Evolutionary conservation across 2,113 vertebrate species (phyloP), one percentile per base, ranked within the genome.

Genomic region (Vimba vimba): DNA sequence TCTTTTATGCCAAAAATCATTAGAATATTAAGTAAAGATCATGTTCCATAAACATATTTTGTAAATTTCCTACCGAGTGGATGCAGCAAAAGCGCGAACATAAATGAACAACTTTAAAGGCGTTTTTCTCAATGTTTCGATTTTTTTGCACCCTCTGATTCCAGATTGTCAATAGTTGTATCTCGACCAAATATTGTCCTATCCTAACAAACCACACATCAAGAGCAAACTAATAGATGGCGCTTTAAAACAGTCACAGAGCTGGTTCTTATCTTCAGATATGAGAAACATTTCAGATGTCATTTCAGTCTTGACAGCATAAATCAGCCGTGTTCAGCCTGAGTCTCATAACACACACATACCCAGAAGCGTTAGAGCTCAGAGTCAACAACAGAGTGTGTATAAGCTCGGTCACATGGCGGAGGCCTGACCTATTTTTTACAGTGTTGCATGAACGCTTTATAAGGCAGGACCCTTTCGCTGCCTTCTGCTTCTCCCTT

Each of bases 361-460:
- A 57, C 13, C 36, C 52, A 52, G 36, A 80, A 64, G 57, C 82
- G 6, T 45, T 75, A 64, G 75, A 8, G n/a, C 76, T 23, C 33
- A 62, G 23, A 69, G 62, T 64, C 68, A 78, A 21, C 33, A 87
- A 59, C 75, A 43, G 39, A 7, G 75, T 39, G 30, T 66, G 77
- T 60, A 45, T 15, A 13, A 50, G 52, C 47, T 68, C 15, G 23
- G 64, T n/a, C 74, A 45, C 87, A 86, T 79, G 50, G 17, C 86
- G 33, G 23, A 86, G 57, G 21, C 71, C 33, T 88, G 85, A 84
- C 87, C 85, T 84, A 79, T 74, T 88, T 88, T 80, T 88, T 13
- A 33, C 43, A 15, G 23, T 39, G 71, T 45, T 79, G 79, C 50
- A 36, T 60, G 71, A 43, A 64, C 27, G 36, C 68, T 36, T 80